phyloP scores from a whole-genome alignment of 2,888 invertebrate genomes.

The Clitarchus hookeri region DNA sequence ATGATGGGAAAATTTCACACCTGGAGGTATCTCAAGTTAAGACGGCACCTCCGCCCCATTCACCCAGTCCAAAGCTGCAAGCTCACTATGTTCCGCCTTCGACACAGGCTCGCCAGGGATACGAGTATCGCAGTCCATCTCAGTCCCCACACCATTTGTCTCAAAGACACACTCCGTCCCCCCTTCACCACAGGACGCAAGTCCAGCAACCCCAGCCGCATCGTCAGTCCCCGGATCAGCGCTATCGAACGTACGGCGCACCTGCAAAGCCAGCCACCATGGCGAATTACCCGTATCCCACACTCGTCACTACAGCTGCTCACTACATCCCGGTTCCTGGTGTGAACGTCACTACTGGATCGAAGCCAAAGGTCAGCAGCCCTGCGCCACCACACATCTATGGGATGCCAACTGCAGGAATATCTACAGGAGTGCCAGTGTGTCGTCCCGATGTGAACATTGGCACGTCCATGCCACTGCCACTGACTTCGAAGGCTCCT shows the following conservation, averaged over 20 bases:
- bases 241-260: constrained; percentile 31
- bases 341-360: constrained; percentile 50
- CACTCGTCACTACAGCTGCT: constrained; percentile 55
- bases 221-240: constrained; percentile 38
- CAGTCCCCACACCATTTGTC: constrained; percentile 58
- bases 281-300: constrained; percentile 54
- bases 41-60: constrained; percentile 58
- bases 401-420: constrained; percentile 63
- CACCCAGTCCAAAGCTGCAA: constrained; percentile 59
- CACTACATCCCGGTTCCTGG: constrained; percentile 58
- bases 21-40: constrained; percentile 53
- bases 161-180: constrained; percentile 44
- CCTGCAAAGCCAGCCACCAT: constrained; percentile 46
- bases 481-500: constrained; percentile 63
- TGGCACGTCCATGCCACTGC: constrained; percentile 56
- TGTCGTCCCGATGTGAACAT: constrained; percentile 55
- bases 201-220: constrained; percentile 48
- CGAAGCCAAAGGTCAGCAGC: constrained; percentile 73
- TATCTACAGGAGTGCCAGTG: constrained; percentile 62
- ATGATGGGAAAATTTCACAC: constrained; percentile 67
- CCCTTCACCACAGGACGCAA: constrained; percentile 45
- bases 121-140: constrained; percentile 53
- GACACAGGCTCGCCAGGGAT: constrained; percentile 48
- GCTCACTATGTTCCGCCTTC: constrained; percentile 51
- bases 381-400: constrained; percentile 78